Base-by-base conservation (phyloP, 2,113 vertebrate species). In the Ursus arctos region DNA sequence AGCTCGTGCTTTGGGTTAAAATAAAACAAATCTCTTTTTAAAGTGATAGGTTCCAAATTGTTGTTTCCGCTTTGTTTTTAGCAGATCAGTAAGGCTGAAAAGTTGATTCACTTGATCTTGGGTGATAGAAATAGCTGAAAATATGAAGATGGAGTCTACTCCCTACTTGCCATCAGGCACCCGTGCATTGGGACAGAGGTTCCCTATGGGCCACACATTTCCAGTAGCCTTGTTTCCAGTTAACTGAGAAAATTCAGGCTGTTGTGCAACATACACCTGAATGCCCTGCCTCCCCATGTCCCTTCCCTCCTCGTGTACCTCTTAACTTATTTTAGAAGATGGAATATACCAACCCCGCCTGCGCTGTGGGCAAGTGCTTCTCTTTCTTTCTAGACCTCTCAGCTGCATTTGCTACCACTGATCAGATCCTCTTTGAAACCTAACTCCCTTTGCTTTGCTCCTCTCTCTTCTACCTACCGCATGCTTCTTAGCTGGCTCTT, bases 21-120 rank as follows among this genome's bases (percentile, higher is more conserved):
- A 3, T 15, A 19, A 19, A 69, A 51, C 18, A 59, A 59, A 47
- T 49, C 33, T 69, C 49, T 83, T n/a, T 36, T 90, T 83, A 67
- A 92, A 92, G 43, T 49, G 92, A 67, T 33, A 15, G 26, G 10
- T 26, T 92, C 88, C 43, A 77, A 31, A 36, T 61, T 36, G 43
- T 76, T 79, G 53, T 49, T 88, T 94, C 47, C 72, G 47, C 36
- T 94, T 80, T 85, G 33, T 84, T 94, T 94, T 51, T 57, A 61
- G 36, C 31, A 69, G 47, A 79, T 84, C 36, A 57, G 9, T 84
- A 28, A 88, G 49, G 76, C 63, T 4, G 31, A 90, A 91, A 71
- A 74, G 6, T 77, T 63, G 19, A 57, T 90, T 57, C 14, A 31
- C 16, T 79, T 84, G 24, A 6, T 84, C 63, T 84, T 53, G 22